Conservation (phyloP, 2,888 invertebrate genomes). For the Drosophila mimica region DNA sequence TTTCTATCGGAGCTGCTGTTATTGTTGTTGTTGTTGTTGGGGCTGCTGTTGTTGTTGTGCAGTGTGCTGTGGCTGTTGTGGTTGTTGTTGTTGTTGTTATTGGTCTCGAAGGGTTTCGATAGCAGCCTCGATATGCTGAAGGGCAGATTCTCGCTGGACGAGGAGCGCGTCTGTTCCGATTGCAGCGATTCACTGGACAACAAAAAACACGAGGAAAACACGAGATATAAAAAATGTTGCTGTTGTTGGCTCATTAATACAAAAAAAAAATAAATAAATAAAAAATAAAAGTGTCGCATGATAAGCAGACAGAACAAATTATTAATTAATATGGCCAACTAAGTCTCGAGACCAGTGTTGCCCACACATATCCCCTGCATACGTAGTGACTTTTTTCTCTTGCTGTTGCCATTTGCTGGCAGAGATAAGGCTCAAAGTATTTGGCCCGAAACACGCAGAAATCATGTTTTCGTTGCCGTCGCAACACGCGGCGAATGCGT, state of each 20-base stretch:
- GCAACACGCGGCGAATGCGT: conserved; percentile 55
- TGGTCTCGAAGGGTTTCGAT: conserved; percentile 90
- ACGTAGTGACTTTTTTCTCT: neutral
- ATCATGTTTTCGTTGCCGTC: conserved; percentile 52
- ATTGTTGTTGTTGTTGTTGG: conserved; percentile 44
- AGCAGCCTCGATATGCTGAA: conserved; percentile 93
- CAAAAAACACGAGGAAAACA: neutral
- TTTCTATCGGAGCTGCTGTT: conserved; percentile 42
- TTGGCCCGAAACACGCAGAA: conserved; percentile 54
- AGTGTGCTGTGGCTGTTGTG: conserved; percentile 47
- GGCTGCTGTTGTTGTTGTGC: conserved; percentile 47
- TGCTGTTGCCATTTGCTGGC: conserved; percentile 1
- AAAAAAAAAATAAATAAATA: neutral
- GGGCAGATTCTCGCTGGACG: conserved; percentile 87
- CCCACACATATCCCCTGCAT: conserved; percentile 41
- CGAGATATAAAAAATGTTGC: conserved; percentile 23
- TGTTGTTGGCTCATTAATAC: neutral
- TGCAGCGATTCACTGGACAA: conserved; percentile 84
- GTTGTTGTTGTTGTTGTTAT: conserved; percentile 70
- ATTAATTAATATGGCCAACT: conserved; percentile 55
- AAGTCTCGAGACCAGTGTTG: conserved; percentile 26
- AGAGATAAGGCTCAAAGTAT: conserved; percentile 34
- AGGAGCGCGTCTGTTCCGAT: conserved; percentile 86
- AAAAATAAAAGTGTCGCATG: conserved; percentile 45
- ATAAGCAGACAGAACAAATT: conserved; percentile 71